Evolutionary conservation across 1,140 invertebrate species (phyloP).

Genomic region (Cydia fagiglandana): DNA sequence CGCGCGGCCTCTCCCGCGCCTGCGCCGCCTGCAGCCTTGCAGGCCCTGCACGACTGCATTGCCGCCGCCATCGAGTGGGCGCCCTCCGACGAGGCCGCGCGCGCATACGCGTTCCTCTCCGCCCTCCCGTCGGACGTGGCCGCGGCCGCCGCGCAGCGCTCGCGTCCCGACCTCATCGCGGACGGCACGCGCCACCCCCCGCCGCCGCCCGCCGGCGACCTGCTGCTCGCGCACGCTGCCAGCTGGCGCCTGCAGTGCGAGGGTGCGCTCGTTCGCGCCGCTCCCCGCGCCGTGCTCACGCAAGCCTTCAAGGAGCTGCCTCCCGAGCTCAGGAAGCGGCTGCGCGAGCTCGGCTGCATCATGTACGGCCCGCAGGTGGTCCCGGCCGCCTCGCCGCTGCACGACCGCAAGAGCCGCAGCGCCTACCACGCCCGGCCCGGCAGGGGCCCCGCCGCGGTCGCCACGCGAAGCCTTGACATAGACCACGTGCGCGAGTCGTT

Average conservation of each 20-base stretch:
- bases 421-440: conserved; percentile 35
- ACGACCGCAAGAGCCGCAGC: conserved; percentile 44
- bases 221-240: conserved; percentile 47
- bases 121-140: conserved; percentile 42
- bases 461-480: conserved; percentile 53
- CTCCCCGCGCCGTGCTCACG: conserved; percentile 55
- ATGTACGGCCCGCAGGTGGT: conserved; percentile 56
- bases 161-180: conserved; percentile 52
- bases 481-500: conserved; percentile 63
- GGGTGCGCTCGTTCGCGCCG: conserved; percentile 53
- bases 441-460: conserved; percentile 34
- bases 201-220: conserved; percentile 38
- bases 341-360: conserved; percentile 66
- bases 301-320: conserved; percentile 65
- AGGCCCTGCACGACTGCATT: conserved; percentile 61
- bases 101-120: conserved; percentile 55
- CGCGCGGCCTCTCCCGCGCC: conserved; percentile 38
- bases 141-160: conserved; percentile 40
- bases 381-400: conserved; percentile 40
- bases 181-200: conserved; percentile 42
- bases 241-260: conserved; percentile 61
- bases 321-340: conserved; percentile 50
- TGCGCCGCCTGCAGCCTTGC: conserved; percentile 47
- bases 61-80: conserved; percentile 63
- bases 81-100: conserved; percentile 58